Evolutionary conservation across 1,140 invertebrate genomes (phyloP), one percentile per base, ranked within the genome.

Genomic region (Yoshiicerus persimilis): DNA sequence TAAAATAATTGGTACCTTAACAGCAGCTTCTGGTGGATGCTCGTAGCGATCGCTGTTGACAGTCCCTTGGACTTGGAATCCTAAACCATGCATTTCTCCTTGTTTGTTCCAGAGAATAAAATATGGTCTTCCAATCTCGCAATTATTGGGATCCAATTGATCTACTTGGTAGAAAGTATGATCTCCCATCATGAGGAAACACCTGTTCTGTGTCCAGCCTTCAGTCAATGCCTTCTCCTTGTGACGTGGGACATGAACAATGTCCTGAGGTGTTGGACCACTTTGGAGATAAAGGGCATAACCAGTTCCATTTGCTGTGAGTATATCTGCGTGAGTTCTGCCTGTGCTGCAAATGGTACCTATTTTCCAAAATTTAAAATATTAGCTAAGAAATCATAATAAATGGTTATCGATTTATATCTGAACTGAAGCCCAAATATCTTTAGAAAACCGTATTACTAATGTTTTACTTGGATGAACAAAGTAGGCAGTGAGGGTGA

Each of bases 101-200:
- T 75, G 16, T 25, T 80, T 56, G 34, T 88, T 86, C 66, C 36
- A 88, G 2, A 88, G 85, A 0, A 88, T n/a, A 34, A 88, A 88
- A 16, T n/a, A 84, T 10, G 88, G 88, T 38, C 80, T 41, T 6
- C 30, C 36, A 9, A 20, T 25, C 3, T 23, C 36, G 56, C 88
- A 88, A 2, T 83, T 27, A 39, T 10, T 13, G 6, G 86, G 39
- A n/a, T 56, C 3, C 6, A 86, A 25, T 30, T 86, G 20, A 4
- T 38, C 13, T 3, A 84, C n/a, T 23, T 86, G 25, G 39, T 38
- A 86, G 30, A 88, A 88, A 32, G 64, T 86, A 34, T 88, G 87
- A 23, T 38, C 83, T 13, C 77, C 89, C 89, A 89, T 89, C n/a
- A 36, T 66, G 0, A n/a, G 34, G 56, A 89, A 87, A 70, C 89